Conservation (phyloP, 2,888 invertebrate species). For the Hesperia comma region DNA sequence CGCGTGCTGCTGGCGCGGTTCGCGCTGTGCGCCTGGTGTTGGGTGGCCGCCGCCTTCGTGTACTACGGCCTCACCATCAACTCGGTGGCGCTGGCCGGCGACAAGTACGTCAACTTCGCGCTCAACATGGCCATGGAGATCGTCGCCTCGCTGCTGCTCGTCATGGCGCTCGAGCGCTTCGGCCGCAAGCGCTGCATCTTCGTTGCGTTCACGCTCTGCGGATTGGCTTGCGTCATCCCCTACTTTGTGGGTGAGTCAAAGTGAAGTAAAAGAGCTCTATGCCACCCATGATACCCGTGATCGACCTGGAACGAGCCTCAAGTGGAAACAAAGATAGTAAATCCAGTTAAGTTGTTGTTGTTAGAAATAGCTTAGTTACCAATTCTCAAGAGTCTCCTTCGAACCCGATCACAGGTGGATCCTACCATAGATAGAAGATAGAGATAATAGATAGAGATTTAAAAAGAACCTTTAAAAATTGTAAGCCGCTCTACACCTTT, state of each 20-base stretch:
- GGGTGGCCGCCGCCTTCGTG: slow-evolving; percentile 89
- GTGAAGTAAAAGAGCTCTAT: no score
- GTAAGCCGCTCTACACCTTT: no score
- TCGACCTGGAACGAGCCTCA: no score
- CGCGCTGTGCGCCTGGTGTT: slow-evolving; percentile 80
- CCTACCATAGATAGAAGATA: no score
- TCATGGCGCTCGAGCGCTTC: slow-evolving; percentile 75
- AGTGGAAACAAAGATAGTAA: no score
- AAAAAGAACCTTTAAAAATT: no score
- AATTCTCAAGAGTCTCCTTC: no score
- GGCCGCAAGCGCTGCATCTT: slow-evolving; percentile 70
- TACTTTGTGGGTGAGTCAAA: slow-evolving; percentile 61
- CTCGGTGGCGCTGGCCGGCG: slow-evolving; percentile 84
- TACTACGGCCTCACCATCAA: slow-evolving; percentile 92
- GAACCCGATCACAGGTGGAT: no score
- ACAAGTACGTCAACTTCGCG: slow-evolving; percentile 87
- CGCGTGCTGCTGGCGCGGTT: slow-evolving; percentile 62
- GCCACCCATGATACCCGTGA: no score
- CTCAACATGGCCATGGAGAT: slow-evolving; percentile 78
- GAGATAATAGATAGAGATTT: no score
- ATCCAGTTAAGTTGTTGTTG: no score
- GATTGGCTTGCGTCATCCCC: slow-evolving; percentile 65
- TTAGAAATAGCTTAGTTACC: no score
- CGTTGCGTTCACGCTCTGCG: slow-evolving; percentile 66
- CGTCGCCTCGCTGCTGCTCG: slow-evolving; percentile 72